phyloP scores from a whole-genome alignment of 2,113 vertebrate genomes.

The Axis porcinus region DNA sequence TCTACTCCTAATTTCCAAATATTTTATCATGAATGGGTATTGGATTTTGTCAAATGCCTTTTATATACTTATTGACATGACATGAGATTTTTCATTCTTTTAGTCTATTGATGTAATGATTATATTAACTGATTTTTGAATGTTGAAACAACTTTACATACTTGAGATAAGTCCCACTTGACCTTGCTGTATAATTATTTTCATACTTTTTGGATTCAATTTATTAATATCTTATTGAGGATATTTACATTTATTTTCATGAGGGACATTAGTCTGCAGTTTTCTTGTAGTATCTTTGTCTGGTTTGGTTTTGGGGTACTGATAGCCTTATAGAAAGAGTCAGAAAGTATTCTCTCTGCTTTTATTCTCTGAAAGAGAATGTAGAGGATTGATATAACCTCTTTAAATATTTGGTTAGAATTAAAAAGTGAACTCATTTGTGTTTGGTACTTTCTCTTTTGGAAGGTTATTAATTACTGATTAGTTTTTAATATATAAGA shows the following conservation, averaged over 20 bases:
- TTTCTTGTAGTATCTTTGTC: background rate
- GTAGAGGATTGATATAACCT: background rate
- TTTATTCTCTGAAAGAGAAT: background rate
- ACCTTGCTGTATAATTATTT: background rate
- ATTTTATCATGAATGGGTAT: background rate
- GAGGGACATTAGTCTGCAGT: background rate
- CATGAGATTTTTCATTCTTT: background rate
- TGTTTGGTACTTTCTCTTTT: background rate
- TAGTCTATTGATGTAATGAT: background rate
- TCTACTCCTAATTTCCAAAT: background rate
- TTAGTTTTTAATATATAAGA: background rate
- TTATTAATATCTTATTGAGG: background rate
- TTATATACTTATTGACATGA: background rate
- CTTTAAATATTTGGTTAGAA: background rate
- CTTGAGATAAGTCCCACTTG: background rate
- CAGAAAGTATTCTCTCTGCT: background rate
- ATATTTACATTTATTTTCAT: background rate
- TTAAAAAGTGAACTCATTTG: background rate
- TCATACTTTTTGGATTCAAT: background rate
- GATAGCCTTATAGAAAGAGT: background rate
- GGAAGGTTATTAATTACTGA: background rate
- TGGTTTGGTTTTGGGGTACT: background rate
- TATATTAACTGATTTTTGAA: background rate
- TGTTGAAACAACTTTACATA: background rate
- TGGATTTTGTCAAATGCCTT: background rate